Evolutionary conservation across 2,888 invertebrate species (phyloP).

Genomic region (Drosophila gaucha): DNA sequence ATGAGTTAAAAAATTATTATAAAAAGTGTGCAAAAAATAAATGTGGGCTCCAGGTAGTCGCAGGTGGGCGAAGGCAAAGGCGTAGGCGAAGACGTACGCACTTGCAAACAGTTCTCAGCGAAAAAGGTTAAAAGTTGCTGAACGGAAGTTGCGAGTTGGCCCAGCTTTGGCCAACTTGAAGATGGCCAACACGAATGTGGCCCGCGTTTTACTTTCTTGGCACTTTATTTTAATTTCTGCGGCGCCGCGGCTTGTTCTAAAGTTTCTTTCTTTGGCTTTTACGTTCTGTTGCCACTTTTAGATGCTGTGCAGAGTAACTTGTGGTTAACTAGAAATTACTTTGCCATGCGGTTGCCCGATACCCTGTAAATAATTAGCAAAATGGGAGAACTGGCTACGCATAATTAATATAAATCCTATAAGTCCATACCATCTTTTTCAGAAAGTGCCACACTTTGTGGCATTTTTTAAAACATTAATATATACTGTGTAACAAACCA

Average conservation of each 20-base stretch:
- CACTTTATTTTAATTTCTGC: constrained; percentile 77
- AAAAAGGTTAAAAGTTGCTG: constrained; percentile 26
- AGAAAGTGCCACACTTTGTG: no score
- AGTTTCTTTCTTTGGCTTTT: constrained; percentile 41
- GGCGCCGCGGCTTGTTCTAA: constrained; percentile 41
- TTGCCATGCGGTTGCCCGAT: constrained; percentile 51
- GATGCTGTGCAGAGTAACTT: constrained; percentile 50
- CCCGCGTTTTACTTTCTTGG: constrained; percentile 74
- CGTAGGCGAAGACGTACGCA: constrained; percentile 36
- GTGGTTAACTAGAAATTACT: constrained; percentile 73
- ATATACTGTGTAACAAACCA: neutral
- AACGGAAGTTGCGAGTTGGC: constrained; percentile 55
- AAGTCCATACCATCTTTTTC: no score
- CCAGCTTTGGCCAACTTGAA: constrained; percentile 57
- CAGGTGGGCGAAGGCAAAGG: constrained; percentile 11
- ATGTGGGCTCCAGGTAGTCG: neutral
- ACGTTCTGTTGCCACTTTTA: constrained; percentile 52
- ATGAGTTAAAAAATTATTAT: constrained; percentile 77
- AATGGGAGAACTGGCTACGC: neutral
- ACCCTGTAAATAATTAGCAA: neutral
- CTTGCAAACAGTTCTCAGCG: constrained; percentile 38
- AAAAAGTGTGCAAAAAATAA: constrained; percentile 30
- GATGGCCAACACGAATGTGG: constrained; percentile 44
- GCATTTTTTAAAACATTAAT: no score
- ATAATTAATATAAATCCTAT: no score